Evolutionary conservation across 2,113 vertebrate species (phyloP), one percentile per base, ranked within the genome.

Genomic region (Pygoscelis antarcticus): DNA sequence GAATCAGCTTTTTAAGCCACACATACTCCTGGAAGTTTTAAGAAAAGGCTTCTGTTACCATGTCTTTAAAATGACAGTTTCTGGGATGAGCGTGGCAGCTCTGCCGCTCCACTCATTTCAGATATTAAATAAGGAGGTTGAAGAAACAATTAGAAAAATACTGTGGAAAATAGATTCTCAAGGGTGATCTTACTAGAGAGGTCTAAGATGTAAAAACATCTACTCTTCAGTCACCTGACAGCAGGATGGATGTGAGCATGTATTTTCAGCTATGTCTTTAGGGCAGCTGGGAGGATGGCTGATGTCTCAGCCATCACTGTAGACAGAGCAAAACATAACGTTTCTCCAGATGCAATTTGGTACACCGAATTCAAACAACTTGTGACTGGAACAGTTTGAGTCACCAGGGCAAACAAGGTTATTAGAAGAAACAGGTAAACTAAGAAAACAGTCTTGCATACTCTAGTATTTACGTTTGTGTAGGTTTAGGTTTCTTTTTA

Each of bases 391-490:
- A 42, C 51, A 36, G 26, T 84, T 93, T 1, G 1, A 90, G 44
- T 92, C 76, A 71, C 51, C 13, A 16, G 46, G 40, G 75, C 77
- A 90, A 89, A 90, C 29, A 25, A 10, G 12, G 57, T 96, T 96
- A 93, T 94, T 94, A 61, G 75, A 75, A 95, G 83, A 82, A 91
- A 85, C 54, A 79, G 47, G 87, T 94, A 90, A 89, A 92, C 69
- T 77, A 82, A 58, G 77, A 77, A 95, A 90, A 85, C 54, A 91
- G 49, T 58, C 71, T 87, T 91, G 52, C 70, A 72, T 82, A 16
- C 13, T 46, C 40, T 26, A 42, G 10, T 80, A 29, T 77, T 72
- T 49, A 32, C 32, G 52, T 87, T 81, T 92, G 52, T 38, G 11
- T 87, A 82, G 57, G 47, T 96, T 77, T 80, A 10, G 25, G 15